Evolutionary conservation across 2,888 invertebrate genomes (phyloP).

Genomic region (Noctua janthe): DNA sequence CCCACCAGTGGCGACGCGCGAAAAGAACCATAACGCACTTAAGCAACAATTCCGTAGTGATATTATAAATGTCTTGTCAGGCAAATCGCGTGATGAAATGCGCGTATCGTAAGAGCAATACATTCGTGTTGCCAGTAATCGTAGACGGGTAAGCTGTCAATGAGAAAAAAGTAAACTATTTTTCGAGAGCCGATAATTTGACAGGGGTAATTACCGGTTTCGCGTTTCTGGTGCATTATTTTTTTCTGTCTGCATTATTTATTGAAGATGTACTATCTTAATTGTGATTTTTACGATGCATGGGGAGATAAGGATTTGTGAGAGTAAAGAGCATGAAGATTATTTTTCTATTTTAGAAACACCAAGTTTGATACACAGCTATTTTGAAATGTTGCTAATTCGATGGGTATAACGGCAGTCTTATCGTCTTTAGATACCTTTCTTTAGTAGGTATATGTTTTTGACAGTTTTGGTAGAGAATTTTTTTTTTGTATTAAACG

Average conservation of each 20-base stretch:
- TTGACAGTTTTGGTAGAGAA: background rate
- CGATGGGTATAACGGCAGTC: background rate
- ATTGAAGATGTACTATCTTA: slow-evolving; percentile 30
- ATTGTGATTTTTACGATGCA: slow-evolving; percentile 23
- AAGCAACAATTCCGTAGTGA: slow-evolving; percentile 40
- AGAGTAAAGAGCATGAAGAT: slow-evolving; percentile 8
- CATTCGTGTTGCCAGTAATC: slow-evolving; percentile 59
- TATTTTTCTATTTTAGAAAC: background rate
- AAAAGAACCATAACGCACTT: slow-evolving; percentile 5
- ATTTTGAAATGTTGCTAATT: background rate
- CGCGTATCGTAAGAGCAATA: slow-evolving; percentile 42
- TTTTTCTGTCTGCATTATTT: slow-evolving; percentile 43
- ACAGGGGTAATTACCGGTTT: slow-evolving; percentile 64
- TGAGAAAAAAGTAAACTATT: slow-evolving; percentile 70
- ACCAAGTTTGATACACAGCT: background rate
- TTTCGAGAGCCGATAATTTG: slow-evolving; percentile 72
- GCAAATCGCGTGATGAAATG: slow-evolving; percentile 65
- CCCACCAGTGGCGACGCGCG: background rate
- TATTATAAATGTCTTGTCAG: slow-evolving; percentile 42
- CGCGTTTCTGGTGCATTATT: slow-evolving; percentile 53
- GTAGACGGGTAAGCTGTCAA: slow-evolving; percentile 75
- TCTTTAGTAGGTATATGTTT: background rate
- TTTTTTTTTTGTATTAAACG: background rate
- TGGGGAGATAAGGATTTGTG: background rate
- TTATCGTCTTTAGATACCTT: background rate